Evolutionary conservation across 2,888 invertebrate species (phyloP).

Genomic region (Acrocyrtus sp.): DNA sequence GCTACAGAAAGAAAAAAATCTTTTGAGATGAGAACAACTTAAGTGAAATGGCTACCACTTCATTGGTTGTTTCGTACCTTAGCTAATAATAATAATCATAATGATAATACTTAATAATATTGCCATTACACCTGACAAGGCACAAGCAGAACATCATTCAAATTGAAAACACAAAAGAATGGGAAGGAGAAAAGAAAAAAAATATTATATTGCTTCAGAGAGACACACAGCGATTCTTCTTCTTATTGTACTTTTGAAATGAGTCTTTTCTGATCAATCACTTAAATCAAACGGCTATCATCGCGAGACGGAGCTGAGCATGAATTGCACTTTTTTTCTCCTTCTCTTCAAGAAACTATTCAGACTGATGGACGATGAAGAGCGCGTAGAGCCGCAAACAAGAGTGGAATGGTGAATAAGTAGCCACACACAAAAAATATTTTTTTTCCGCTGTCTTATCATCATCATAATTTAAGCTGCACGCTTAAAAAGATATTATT

Average conservation of each 20-base stretch:
- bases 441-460: too few relatives aligned
- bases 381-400: slow-evolving; percentile 14
- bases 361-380: too few relatives aligned
- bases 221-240: not conserved
- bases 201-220: too few relatives aligned
- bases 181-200: slow-evolving; percentile 9
- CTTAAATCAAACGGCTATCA: slow-evolving; percentile 34
- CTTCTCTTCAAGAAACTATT: too few relatives aligned
- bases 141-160: slow-evolving; percentile 37
- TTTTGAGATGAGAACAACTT: too few relatives aligned
- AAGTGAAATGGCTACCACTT: not conserved
- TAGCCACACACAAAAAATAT: too few relatives aligned
- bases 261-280: slow-evolving; percentile 40
- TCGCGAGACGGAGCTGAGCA: slow-evolving; percentile 35
- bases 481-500: too few relatives aligned
- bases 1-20: too few relatives aligned
- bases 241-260: not conserved
- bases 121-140: slow-evolving; percentile 32
- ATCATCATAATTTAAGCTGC: too few relatives aligned
- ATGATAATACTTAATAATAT: slow-evolving; percentile 5
- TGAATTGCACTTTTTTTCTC: slow-evolving; percentile 41
- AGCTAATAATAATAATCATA: slow-evolving; percentile 15
- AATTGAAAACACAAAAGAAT: too few relatives aligned
- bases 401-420: too few relatives aligned
- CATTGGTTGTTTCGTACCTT: too few relatives aligned